Evolutionary conservation across 2,113 vertebrate species (phyloP).

Genomic region (Ciconia maguari): DNA sequence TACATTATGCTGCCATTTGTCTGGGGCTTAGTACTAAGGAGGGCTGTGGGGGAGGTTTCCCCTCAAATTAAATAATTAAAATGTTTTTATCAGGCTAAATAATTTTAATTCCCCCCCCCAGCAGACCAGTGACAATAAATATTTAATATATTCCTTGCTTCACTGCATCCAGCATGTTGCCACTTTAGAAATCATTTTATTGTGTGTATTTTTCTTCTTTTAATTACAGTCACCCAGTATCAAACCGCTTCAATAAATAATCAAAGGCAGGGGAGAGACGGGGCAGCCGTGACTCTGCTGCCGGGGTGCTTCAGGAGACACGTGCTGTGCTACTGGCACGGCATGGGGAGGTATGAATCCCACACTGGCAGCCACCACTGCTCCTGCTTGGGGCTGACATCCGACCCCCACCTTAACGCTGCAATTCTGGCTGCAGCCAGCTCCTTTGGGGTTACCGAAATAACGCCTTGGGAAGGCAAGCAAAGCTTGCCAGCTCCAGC

Average conservation of each 20-base stretch:
- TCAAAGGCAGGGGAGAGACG: background rate
- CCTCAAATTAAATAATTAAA: slow-evolving; percentile 68
- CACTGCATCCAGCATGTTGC: background rate
- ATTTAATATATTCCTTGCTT: slow-evolving; percentile 28
- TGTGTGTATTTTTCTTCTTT: slow-evolving; percentile 58
- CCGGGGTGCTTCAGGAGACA: background rate
- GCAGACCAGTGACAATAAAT: slow-evolving; percentile 28
- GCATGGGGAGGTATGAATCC: background rate
- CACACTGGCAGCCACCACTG: background rate
- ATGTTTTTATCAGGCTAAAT: slow-evolving; percentile 33
- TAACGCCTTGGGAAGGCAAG: background rate
- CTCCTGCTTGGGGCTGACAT: background rate
- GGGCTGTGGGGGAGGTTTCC: background rate
- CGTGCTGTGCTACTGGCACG: background rate
- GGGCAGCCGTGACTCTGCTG: background rate
- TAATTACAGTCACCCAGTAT: slow-evolving; percentile 51
- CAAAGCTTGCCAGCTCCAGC: background rate
- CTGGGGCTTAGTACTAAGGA: slow-evolving; percentile 11
- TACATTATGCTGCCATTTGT: slow-evolving; percentile 1
- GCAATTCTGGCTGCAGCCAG: background rate
- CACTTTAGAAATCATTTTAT: slow-evolving; percentile 48
- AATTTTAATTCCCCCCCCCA: background rate
- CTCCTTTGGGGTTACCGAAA: background rate
- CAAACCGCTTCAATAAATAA: slow-evolving; percentile 45
- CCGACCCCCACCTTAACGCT: background rate